Evolutionary conservation across 2,888 invertebrate species (phyloP).

Genomic region (Phrixothrix hirtus): DNA sequence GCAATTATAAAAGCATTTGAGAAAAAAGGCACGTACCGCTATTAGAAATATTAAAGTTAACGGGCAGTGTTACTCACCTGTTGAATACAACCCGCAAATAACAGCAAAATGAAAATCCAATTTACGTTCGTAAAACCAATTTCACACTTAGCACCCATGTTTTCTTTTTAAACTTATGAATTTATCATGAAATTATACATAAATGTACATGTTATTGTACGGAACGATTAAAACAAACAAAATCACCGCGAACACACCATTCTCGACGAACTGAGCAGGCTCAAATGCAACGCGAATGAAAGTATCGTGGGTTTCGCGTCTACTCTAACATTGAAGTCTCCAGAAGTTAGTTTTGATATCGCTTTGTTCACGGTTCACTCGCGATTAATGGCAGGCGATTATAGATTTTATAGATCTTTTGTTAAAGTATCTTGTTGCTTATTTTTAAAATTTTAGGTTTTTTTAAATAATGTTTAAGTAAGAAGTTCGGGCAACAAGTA

Average conservation of each 20-base stretch:
- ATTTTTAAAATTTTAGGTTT: too few relatives aligned
- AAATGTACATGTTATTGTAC: slow-evolving; percentile 13
- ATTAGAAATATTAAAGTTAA: slow-evolving; percentile 4
- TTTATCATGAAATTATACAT: background rate
- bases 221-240: slow-evolving; percentile 5
- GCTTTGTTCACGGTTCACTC: slow-evolving; percentile 8
- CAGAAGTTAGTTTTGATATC: slow-evolving; percentile 24
- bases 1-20: background rate
- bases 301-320: slow-evolving; percentile 17
- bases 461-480: too few relatives aligned
- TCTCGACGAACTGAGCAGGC: slow-evolving; percentile 4
- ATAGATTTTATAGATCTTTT: too few relatives aligned
- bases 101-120: slow-evolving; percentile 13
- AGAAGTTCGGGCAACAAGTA: too few relatives aligned
- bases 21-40: background rate
- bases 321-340: slow-evolving; percentile 19
- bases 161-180: background rate
- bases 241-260: slow-evolving; percentile 21
- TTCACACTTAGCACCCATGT: slow-evolving; percentile 22
- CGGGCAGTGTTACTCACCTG: slow-evolving; percentile 9
- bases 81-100: slow-evolving; percentile 16
- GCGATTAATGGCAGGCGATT: slow-evolving; percentile 4
- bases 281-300: slow-evolving; percentile 15
- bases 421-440: too few relatives aligned
- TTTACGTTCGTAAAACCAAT: slow-evolving; percentile 2